These are phyloP conservation scores for Trissolcus japonicus DNA, from an alignment of 2,888 invertebrate genomes.

Conservation along the genomic window DNA sequence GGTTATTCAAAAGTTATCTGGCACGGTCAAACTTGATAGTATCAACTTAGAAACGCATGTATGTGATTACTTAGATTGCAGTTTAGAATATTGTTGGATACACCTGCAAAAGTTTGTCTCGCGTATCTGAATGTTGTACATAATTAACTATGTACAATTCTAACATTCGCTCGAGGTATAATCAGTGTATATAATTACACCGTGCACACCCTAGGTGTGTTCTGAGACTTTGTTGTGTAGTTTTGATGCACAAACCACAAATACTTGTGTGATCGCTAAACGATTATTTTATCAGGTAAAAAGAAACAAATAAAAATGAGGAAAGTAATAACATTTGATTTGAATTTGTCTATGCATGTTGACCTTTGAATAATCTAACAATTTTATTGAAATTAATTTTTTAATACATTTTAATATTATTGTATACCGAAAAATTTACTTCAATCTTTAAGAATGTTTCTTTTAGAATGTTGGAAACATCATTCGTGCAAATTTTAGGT, in stretches of 20 bases:
- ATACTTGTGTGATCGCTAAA: constrained; percentile 11
- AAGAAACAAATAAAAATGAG: neutral
- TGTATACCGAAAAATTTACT: too few species aligned
- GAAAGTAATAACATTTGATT: neutral
- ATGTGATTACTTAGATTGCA: neutral
- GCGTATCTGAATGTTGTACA: constrained; percentile 24
- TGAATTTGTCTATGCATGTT: too few species aligned
- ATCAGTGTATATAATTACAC: constrained; percentile 19
- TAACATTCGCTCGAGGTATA: constrained; percentile 31
- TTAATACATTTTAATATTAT: too few species aligned
- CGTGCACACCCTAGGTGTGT: constrained; percentile 9
- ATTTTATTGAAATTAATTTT: neutral
- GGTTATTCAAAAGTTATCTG: neutral
- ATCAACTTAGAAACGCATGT: neutral
- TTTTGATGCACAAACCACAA: constrained; percentile 16
- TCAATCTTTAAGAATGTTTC: too few species aligned
- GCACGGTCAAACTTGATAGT: neutral
- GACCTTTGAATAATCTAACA: too few species aligned
- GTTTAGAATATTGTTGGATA: neutral
- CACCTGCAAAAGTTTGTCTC: constrained; percentile 9
- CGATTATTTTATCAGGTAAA: neutral
- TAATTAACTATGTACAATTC: constrained; percentile 47
- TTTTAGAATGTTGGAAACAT: too few species aligned
- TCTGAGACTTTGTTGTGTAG: constrained; percentile 10
- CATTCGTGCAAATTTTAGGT: neutral